Base-by-base conservation (phyloP, 30 jellyfish, hydroid and myxozoan species). In the Haliclystus octoradiatus region DNA sequence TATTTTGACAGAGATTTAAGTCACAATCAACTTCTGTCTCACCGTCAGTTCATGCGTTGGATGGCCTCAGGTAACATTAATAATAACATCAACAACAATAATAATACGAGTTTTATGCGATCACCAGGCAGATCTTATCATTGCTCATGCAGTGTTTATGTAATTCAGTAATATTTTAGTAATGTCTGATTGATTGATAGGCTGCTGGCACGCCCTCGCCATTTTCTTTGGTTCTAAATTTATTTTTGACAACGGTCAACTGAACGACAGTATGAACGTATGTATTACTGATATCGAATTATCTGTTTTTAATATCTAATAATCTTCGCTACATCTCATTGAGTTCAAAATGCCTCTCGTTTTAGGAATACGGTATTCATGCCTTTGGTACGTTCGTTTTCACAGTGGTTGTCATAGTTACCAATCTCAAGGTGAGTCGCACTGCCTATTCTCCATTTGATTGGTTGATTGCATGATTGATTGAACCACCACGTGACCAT, bases 1-100 rank as follows among this genome's bases (percentile, higher is more conserved):
- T n/a, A n/a, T n/a, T n/a, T n/a, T n/a, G n/a, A n/a, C 57, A 89
- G 98, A 63, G 98, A 89, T 29, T 34, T 89, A 15, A 92, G 92
- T 1, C 75, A 89, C 28, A 89, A 89, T 69, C 49, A 71, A 50
- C 71, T 29, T 33, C 67, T 89, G 81, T 89, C 98, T 34, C 76
- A 93, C 93, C 80, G 72, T 49, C 82, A 76, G 82, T 89, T 89
- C 70, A 46, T 68, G 34, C 29, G 27, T 29, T 89, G 98, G 98
- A 2, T 80, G 22, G 25, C 80, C 25, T 72, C 95, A 34, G 98
- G 98, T 89, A 70, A 12, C 35, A 7, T 28, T 22, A 5, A 26
- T n/a, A n/a, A n/a, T n/a, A n/a, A n/a, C n/a, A n/a, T n/a, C n/a
- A n/a, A n/a, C n/a, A n/a, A n/a, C n/a, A n/a, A n/a, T n/a, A n/a